phyloP scores from a whole-genome alignment of 2,113 vertebrate genomes.

The Macrotis lagotis region DNA sequence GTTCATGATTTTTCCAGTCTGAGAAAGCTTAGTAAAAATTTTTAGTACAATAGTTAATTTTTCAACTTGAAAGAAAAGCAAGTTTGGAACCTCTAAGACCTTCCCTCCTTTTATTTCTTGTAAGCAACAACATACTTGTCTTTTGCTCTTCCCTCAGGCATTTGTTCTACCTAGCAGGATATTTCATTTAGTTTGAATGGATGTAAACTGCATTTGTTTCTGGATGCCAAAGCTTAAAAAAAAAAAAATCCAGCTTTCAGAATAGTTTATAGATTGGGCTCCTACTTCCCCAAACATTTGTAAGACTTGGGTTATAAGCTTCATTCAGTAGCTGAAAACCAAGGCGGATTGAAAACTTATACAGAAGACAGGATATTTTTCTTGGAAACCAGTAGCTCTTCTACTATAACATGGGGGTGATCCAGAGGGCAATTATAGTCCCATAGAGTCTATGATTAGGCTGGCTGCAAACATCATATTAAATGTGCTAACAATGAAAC shows the following conservation, averaged over 20 bases:
- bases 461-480: background rate
- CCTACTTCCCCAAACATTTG: background rate
- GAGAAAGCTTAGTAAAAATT: background rate
- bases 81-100: background rate
- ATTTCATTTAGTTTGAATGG: background rate
- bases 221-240: background rate
- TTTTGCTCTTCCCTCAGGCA: background rate
- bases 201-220: background rate
- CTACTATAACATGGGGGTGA: background rate
- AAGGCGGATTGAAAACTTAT: too few relatives aligned
- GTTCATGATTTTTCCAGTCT: background rate
- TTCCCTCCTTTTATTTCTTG: background rate
- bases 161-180: background rate
- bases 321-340: accelerated
- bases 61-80: background rate
- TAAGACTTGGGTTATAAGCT: background rate
- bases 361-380: too few relatives aligned
- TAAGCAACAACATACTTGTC: background rate
- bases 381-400: background rate
- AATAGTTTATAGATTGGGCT: background rate
- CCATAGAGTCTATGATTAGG: background rate
- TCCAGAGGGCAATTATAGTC: background rate
- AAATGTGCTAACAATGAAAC: background rate
- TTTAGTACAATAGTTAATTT: background rate
- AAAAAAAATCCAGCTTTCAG: background rate